These are phyloP conservation scores for Porites rus DNA, from an alignment of 92 coral and sea anemone genomes.

Conservation along the genomic window DNA sequence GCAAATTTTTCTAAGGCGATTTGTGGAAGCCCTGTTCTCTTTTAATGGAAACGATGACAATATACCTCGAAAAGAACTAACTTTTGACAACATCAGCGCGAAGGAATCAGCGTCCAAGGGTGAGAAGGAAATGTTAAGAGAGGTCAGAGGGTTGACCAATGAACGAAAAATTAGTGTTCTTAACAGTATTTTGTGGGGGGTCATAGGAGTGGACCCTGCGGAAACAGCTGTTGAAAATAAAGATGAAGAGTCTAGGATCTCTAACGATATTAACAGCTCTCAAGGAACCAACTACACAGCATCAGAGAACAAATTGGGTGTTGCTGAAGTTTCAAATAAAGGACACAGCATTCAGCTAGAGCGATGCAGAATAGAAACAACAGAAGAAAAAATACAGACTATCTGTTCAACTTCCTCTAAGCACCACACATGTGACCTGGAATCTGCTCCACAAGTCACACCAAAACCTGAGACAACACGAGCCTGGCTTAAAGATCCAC, in stretches of 20 bases:
- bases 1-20: neutral
- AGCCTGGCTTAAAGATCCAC: constrained; percentile 7
- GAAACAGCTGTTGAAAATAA: neutral
- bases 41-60: neutral
- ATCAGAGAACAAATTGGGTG: neutral
- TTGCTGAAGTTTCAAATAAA: neutral
- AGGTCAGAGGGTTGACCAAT: neutral
- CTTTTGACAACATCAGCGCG: too few species aligned
- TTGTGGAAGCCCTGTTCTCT: neutral
- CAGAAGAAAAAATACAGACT: too few species aligned
- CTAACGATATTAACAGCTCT: neutral
- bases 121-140: neutral
- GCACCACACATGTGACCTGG: neutral
- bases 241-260: neutral
- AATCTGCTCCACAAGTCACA: neutral
- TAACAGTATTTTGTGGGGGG: neutral
- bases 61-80: too few species aligned
- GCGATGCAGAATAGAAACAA: too few species aligned
- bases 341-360: neutral
- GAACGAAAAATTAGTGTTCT: neutral
- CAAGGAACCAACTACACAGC: neutral
- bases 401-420: neutral
- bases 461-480: neutral
- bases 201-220: neutral
- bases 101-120: too few species aligned